Base-by-base conservation (phyloP, 2,113 vertebrate genomes). In the Silurus glanis region DNA sequence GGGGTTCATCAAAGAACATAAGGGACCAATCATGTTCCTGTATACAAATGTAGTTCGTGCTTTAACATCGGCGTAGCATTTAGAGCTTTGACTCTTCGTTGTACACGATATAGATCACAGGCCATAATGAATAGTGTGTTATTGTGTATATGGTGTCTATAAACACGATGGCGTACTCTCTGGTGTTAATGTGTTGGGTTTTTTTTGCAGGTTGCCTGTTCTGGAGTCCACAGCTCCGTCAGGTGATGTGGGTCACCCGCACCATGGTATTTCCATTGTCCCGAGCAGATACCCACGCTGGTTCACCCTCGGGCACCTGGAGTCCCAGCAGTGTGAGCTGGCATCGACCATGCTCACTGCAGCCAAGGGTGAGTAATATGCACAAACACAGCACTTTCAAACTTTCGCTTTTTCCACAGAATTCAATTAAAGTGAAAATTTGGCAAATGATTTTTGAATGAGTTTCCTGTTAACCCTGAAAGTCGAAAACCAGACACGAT, bases 261-360 rank as follows among this genome's bases (percentile, higher is more conserved):
- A 99, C 91, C 98, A 99, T 51, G 95, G 97, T 90, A 97, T 98
- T 87, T 99, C 98, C 1, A 96, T 99, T 71, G 97, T 99, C 14
- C 97, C 98, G 12, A 99, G 96, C 89, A 94, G 98, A 85, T 99
- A 99, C 91, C 98, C 98, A 0, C 97, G 98, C 86, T 99, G 98
- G 98, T 99, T 99, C 93, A 99, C 98, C 2, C 95, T 99, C 89
- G 98, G 98, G 16, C 98, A 99, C 91, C 94, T 99, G 95, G 98
- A 99, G 94, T 98, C 98, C 0, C 98, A 99, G 94, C 98, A 99
- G 94, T 99, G 98, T 0, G 98, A 99, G 92, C 94, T 99, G 91
- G 98, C 98, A 84, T 99, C 98, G 71, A 99, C 98, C 92, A 99
- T 99, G 98, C 96, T 99, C 85, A 99, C 98, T 0, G 98, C 98